A percentile compares a stretch with the other conserved stretches of the same genome.
Evolutionary conservation across 2,888 invertebrate genomes (phyloP).

Genomic region (Stomorhina lunata): DNA sequence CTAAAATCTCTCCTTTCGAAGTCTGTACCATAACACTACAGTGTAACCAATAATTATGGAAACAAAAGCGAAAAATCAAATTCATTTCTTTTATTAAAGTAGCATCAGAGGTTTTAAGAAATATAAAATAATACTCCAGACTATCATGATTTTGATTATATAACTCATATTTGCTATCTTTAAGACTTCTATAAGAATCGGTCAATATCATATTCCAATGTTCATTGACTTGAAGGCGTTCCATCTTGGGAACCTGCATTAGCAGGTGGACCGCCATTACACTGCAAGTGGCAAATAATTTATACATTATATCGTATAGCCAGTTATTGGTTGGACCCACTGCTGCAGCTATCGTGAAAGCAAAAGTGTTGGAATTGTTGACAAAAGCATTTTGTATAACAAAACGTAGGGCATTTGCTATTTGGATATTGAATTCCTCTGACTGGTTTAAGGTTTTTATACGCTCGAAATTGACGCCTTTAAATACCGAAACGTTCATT

Average conservation of each 20-base stretch:
- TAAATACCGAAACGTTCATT: slow-evolving; percentile 16
- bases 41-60: slow-evolving; percentile 72
- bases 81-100: slow-evolving; percentile 69
- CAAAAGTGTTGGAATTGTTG: slow-evolving; percentile 67
- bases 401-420: slow-evolving; percentile 67
- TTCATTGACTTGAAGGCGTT: background rate
- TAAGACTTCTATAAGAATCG: slow-evolving; percentile 72
- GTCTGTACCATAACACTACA: slow-evolving; percentile 73
- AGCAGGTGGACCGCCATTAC: slow-evolving; percentile 69
- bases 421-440: slow-evolving; percentile 63
- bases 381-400: slow-evolving; percentile 70
- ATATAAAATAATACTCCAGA: slow-evolving; percentile 73
- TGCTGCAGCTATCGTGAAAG: slow-evolving; percentile 67
- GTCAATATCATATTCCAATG: slow-evolving; percentile 55
- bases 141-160: slow-evolving; percentile 69
- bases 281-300: slow-evolving; percentile 67
- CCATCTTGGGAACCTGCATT: background rate
- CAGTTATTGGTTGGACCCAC: background rate
- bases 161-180: slow-evolving; percentile 53
- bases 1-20: slow-evolving; percentile 68
- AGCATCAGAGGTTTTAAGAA: slow-evolving; percentile 71
- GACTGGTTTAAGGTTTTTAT: slow-evolving; percentile 66
- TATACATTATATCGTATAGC: slow-evolving; percentile 65
- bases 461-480: slow-evolving; percentile 53
- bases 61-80: slow-evolving; percentile 72